Base-by-base conservation (phyloP, 2,888 invertebrate species). In the Odontothrips loti region DNA sequence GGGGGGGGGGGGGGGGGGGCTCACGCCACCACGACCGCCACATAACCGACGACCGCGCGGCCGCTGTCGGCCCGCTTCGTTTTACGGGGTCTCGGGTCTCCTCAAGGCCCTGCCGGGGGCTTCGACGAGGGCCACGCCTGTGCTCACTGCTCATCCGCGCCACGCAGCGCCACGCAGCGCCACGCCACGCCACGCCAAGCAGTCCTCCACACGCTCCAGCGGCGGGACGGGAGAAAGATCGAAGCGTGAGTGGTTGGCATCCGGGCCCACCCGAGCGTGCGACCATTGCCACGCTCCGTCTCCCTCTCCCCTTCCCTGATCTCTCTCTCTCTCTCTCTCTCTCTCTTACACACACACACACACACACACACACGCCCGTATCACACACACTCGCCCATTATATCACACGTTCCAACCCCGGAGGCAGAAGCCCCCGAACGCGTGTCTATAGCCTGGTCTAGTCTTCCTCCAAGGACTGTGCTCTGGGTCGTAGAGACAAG, bases 211-310 rank as follows among this genome's bases (percentile, higher is more conserved):
- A 51, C 58, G 58, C 58, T 58, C 58, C 15, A 15, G 17, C 58
- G 15, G 58, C 17, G 58, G 20, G 58, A 58, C 6, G 58, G n/a
- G 58, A 58, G 58, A 58, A 58, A 58, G 58, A 58, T 58, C 58
- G 58, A 58, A 58, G 58, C 58, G 58, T 58, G 58, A 58, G 58
- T 58, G 58, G 58, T 58, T 58, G 58, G 58, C n/a, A 58, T 58
- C 58, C 58, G 58, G 58, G 17, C 15, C 0, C 58, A 15, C 15
- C 58, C 20, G 58, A 58, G 11, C 58, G 58, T 58, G 34, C 34
- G 58, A 15, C 58, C 58, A n/a, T 58, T 15, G 58, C n/a, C 58
- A 58, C 58, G 58, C 34, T 43, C 34, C 34, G 34, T 58, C n/a
- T 58, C 58, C 17, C n/a, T 10, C 58, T 4, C 58, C 58, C n/a